Base-by-base conservation (phyloP, 2,113 vertebrate genomes). In the Paradoxurus hermaphroditus region DNA sequence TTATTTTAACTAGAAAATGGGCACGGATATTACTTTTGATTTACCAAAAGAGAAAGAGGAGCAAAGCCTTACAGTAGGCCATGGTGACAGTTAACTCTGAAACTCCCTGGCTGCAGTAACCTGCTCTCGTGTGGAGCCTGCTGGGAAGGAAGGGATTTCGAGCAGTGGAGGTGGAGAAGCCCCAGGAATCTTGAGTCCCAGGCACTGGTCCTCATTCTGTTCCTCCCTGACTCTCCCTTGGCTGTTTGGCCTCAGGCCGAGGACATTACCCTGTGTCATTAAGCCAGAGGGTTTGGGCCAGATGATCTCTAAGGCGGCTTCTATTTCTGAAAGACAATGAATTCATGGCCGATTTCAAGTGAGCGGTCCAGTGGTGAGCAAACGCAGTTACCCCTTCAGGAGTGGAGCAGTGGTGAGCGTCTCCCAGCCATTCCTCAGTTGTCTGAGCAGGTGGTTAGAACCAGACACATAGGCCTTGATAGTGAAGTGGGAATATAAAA, bases 401-500 rank as follows among this genome's bases (percentile, higher is more conserved):
- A 87, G 3, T 4, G 9, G 49, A 70, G 23, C 29, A 39, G n/a
- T n/a, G 34, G 14, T 5, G 29, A 36, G 1, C 3, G 29, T 21
- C 91, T 75, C 63, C 93, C 10, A 0, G n/a, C 73, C 87, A 4
- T n/a, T 83, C 73, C 75, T 97, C 73, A 19, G 1, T 13, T 90
- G 91, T 13, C 90, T 72, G 65, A 97, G 84, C 92, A 96, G 94
- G 95, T 94, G 87, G 73, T 75, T 75, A 75, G 53, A 77, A 95
- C 36, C 31, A 91, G 86, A 63, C 49, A 78, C 56, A 34, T 14
- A 68, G 83, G 83, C 87, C 56, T 92, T 12, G 21, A 16, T 46
- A 4, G 81, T 79, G 83, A 94, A 96, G 82, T 90, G 84, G 68
- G 84, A 18, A 41, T 36, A 81, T 95, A 97, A 98, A 97, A 77